These are phyloP conservation scores for Lophotis ruficrista DNA, from an alignment of 2,113 vertebrate genomes.

Conservation along the genomic window DNA sequence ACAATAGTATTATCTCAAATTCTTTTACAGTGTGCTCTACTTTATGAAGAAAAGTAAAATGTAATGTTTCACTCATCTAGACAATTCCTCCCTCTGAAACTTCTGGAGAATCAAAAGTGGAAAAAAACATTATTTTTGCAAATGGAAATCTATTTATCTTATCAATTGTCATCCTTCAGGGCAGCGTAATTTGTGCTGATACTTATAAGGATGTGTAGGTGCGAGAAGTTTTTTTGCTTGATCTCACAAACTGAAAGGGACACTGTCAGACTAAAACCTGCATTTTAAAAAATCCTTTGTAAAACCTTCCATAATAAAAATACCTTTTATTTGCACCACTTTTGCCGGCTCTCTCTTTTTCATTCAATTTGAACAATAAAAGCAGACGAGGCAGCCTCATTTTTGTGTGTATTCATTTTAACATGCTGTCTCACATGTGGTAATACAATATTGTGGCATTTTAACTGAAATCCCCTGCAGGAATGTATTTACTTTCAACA, in stretches of 20 bases:
- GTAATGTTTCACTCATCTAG: background rate
- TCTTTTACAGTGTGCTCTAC: background rate
- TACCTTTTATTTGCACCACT: background rate
- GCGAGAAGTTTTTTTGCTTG: background rate
- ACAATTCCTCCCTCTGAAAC: background rate
- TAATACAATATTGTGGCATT: background rate
- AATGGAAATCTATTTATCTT: background rate
- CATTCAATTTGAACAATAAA: background rate
- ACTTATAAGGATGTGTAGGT: background rate
- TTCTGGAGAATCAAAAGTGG: background rate
- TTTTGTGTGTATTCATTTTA: background rate
- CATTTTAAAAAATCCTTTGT: background rate
- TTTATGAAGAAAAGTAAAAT: background rate
- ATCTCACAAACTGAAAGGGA: constrained; percentile 2
- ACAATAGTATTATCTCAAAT: background rate
- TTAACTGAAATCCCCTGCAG: background rate
- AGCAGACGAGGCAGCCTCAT: background rate
- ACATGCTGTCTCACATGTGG: background rate
- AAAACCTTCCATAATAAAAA: background rate
- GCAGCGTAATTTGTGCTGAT: background rate
- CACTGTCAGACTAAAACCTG: background rate
- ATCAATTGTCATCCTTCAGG: background rate
- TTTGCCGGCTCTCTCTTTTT: background rate
- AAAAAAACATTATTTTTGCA: background rate
- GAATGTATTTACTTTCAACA: background rate